phyloP scores from a whole-genome alignment of 2,888 invertebrate genomes.

The Ophion slaviceki region DNA sequence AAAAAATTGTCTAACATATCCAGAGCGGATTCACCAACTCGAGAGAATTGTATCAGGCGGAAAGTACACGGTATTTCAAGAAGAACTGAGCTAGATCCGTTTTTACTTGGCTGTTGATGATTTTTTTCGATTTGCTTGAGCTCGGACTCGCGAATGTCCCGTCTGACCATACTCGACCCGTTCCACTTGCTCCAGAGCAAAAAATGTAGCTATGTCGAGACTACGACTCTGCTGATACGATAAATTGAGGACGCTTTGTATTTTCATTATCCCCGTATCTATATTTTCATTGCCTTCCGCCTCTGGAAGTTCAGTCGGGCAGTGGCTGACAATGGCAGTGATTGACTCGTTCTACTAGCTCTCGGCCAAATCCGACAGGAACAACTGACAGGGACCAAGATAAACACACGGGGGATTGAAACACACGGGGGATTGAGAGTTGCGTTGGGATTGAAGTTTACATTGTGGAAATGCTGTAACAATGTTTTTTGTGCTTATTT shows the following conservation, averaged over 20 bases:
- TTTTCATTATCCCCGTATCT: not conserved
- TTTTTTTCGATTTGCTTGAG: not conserved
- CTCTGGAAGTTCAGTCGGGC: not conserved
- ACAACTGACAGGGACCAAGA: not conserved
- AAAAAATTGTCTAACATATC: too few species aligned
- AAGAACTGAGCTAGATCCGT: not conserved
- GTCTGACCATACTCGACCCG: not conserved
- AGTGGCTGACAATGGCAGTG: not conserved
- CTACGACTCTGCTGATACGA: not conserved
- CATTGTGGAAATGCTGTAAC: too few species aligned
- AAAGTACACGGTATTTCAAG: not conserved
- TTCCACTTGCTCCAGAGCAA: not conserved
- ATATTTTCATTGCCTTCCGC: not conserved
- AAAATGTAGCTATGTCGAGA: not conserved
- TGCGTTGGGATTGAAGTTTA: too few species aligned
- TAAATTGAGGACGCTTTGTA: not conserved
- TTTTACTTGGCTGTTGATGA: not conserved
- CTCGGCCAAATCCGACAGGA: not conserved
- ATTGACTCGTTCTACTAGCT: conserved; percentile 5
- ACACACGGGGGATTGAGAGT: not conserved
- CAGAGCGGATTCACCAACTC: too few species aligned
- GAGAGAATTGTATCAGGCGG: not conserved
- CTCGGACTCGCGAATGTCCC: not conserved
- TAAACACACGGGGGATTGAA: not conserved
- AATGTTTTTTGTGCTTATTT: too few species aligned